Base-by-base conservation (phyloP, 2,888 invertebrate genomes). In the Lepidonotus clava region DNA sequence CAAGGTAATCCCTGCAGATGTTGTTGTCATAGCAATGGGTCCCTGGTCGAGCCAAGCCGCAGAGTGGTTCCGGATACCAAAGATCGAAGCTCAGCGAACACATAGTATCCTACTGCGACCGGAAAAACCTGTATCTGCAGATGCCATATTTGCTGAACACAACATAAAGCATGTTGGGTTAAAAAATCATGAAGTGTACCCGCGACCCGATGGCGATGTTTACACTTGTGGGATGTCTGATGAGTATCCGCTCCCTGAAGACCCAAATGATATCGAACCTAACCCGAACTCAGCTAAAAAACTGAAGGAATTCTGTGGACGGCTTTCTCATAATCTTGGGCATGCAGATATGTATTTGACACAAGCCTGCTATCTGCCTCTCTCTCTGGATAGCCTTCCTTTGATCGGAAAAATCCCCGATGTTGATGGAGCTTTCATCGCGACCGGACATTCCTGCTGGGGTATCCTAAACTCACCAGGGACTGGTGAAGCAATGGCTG, bases 391-490 rank as follows among this genome's bases (percentile, higher is more conserved):
- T 66, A 84, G 87, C 21, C 36, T 85, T 28, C 90, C 90, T 6
- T 14, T 90, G 14, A 90, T 90, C 46, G 90, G 90, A 11, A 32
- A 36, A 14, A 71, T 90, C 1, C 87, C 88, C 34, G 67, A 84
- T 0, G 67, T 86, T 6, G 66, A 88, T 28, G 89, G 89, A 24
- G 87, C 87, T 4, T 90, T 87, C 41, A 86, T 90, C 1, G 90
- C 90, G 18, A 66, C 89, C 21, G 90, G 90, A 11, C 90, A 90
- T 83, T 84, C 76, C 46, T 90, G 90, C 83, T 90, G 90, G 90
- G 90, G 90, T 8, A 90, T 90, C 41, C 76, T 90, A 24, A 90
- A 90, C 84, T 88, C 87, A n/a, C 89, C 90, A 11, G 89, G 86
- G 32, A 90, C 90, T 46, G 90, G 90, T 21, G 67, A 53, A 18